Conservation (phyloP, 2,888 invertebrate species). For the Lycia hirtaria region DNA sequence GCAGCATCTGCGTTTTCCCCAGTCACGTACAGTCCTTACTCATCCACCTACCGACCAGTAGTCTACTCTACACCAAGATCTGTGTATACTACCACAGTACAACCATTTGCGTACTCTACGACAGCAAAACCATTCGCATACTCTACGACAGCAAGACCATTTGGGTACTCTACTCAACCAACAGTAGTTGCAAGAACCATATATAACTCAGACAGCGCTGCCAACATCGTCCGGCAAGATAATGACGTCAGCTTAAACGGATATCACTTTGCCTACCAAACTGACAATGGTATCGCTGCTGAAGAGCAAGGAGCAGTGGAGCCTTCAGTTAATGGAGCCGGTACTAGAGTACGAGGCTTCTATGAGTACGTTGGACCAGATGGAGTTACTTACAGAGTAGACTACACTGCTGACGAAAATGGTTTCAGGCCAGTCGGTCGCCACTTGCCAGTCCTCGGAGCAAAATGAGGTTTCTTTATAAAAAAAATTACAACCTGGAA, state of each 20-base stretch:
- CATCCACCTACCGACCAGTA: slow-evolving; percentile 26
- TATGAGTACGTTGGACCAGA: slow-evolving; percentile 89
- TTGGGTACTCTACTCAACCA: slow-evolving; percentile 43
- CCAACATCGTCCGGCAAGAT: slow-evolving; percentile 84
- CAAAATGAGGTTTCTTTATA: slow-evolving; percentile 22
- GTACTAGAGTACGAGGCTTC: slow-evolving; percentile 87
- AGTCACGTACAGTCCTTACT: slow-evolving; percentile 51
- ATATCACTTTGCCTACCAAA: slow-evolving; percentile 87
- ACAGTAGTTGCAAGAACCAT: slow-evolving; percentile 39
- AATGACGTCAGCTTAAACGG: slow-evolving; percentile 79
- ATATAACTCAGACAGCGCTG: slow-evolving; percentile 74
- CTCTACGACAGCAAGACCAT: slow-evolving; percentile 24
- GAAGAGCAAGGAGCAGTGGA: slow-evolving; percentile 87
- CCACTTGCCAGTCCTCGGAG: slow-evolving; percentile 68
- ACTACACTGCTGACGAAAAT: slow-evolving; percentile 87
- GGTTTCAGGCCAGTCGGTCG: slow-evolving; percentile 84
- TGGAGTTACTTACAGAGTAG: slow-evolving; percentile 83
- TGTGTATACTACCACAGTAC: slow-evolving; percentile 18
- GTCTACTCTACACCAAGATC: slow-evolving; percentile 38
- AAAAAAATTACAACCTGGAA: neutral
- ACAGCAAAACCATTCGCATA: slow-evolving; percentile 31
- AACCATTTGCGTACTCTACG: slow-evolving; percentile 41
- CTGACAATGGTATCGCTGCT: slow-evolving; percentile 88
- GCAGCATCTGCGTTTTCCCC: slow-evolving; percentile 50
- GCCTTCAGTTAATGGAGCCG: slow-evolving; percentile 74